These are phyloP conservation scores for Meiosimyza platycephala DNA, from an alignment of 2,888 invertebrate species.

Conservation along the genomic window DNA sequence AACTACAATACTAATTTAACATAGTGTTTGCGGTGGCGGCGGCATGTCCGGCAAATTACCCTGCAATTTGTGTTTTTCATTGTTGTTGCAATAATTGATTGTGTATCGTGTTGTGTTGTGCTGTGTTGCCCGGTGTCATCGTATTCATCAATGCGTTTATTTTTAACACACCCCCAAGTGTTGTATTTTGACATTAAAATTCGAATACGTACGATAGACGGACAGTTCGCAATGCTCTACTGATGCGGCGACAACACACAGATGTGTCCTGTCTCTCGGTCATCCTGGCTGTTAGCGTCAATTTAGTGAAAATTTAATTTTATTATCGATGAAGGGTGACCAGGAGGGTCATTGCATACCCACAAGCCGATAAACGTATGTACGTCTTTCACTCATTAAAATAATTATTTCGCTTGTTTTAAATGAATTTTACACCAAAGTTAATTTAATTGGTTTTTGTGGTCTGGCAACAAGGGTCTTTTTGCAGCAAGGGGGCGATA, in stretches of 20 bases:
- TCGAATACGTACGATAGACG: not conserved
- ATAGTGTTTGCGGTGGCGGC: not conserved
- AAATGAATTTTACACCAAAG: conserved; percentile 31
- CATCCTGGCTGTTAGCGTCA: conserved; percentile 3
- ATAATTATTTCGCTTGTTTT: conserved; percentile 34
- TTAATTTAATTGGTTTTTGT: conserved; percentile 24
- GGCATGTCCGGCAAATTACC: conserved; percentile 27
- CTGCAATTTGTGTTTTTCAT: conserved; percentile 36
- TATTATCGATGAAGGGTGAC: conserved; percentile 17
- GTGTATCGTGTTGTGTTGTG: conserved; percentile 1
- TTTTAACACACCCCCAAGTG: not conserved
- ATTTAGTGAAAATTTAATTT: conserved; percentile 24
- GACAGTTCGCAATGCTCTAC: not conserved
- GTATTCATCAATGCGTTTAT: conserved; percentile 16
- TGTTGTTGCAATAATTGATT: conserved; percentile 26
- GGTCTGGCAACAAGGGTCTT: not conserved
- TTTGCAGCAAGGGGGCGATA: too few species aligned
- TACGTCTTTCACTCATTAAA: conserved; percentile 20
- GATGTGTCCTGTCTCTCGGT: conserved; percentile 7
- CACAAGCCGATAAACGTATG: not conserved
- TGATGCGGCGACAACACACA: not conserved
- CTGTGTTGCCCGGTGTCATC: conserved; percentile 26
- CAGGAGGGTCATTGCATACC: conserved; percentile 2
- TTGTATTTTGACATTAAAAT: not conserved
- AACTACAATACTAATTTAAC: not conserved